These are phyloP conservation scores for Pogonus chalceus DNA, from an alignment of 1,140 invertebrate genomes.

Conservation along the genomic window DNA sequence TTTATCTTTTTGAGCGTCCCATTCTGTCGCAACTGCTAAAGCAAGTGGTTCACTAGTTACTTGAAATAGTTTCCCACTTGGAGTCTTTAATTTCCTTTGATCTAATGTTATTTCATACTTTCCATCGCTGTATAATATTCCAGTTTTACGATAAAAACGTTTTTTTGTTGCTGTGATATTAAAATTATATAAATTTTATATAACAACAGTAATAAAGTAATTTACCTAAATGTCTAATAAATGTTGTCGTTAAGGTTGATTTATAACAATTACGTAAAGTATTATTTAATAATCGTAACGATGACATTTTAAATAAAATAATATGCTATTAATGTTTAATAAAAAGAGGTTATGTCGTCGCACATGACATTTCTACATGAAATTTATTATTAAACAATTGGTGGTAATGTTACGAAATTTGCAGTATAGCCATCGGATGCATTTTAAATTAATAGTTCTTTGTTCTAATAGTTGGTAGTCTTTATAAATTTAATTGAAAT, in stretches of 20 bases:
- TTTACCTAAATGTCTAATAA: background rate
- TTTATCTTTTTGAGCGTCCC: slow-evolving; percentile 72
- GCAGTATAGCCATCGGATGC: too few relatives aligned
- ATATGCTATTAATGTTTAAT: too few relatives aligned
- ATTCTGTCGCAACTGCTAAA: slow-evolving; percentile 82
- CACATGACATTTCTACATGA: too few relatives aligned
- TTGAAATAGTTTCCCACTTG: slow-evolving; percentile 63
- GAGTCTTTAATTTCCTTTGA: slow-evolving; percentile 80
- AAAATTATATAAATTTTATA: slow-evolving; percentile 4
- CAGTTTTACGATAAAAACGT: slow-evolving; percentile 60
- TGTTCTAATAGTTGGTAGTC: too few relatives aligned
- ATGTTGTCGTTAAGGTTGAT: background rate
- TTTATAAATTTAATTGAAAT: too few relatives aligned
- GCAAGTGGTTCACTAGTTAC: slow-evolving; percentile 81
- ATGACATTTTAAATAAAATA: background rate
- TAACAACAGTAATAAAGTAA: background rate
- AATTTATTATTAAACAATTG: too few relatives aligned
- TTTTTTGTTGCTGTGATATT: slow-evolving; percentile 41
- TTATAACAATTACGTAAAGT: background rate
- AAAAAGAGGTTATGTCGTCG: too few relatives aligned
- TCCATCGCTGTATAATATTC: slow-evolving; percentile 48
- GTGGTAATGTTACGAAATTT: too few relatives aligned
- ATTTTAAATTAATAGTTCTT: too few relatives aligned
- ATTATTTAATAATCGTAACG: background rate
- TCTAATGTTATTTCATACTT: slow-evolving; percentile 70